Evolutionary conservation across 2,113 vertebrate genomes (phyloP).

Genomic region (Phaethornis superciliosus): DNA sequence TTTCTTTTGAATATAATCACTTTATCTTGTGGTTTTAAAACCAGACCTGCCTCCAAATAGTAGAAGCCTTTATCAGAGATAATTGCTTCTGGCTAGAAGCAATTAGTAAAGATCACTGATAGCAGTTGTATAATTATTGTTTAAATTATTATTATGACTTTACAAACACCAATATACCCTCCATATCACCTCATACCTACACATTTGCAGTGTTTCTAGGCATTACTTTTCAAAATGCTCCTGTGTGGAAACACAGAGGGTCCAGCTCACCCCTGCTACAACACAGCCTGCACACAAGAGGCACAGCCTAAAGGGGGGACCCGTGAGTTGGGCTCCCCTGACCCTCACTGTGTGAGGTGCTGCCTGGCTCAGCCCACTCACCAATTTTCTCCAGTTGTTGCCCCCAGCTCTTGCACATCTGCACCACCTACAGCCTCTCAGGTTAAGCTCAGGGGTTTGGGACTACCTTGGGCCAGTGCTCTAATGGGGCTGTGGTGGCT

Average conservation of each 20-base stretch:
- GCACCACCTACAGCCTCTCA: background rate
- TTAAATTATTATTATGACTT: background rate
- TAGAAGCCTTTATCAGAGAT: background rate
- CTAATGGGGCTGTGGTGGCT: rapidly evolving
- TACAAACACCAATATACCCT: background rate
- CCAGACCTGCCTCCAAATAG: background rate
- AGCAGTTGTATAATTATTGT: background rate
- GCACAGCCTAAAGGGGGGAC: background rate
- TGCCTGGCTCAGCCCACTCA: rapidly evolving
- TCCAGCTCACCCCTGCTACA: background rate
- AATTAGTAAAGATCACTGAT: background rate
- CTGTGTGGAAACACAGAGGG: background rate
- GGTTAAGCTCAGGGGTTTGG: background rate
- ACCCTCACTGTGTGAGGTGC: rapidly evolving
- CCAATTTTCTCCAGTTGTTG: background rate
- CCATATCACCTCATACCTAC: background rate
- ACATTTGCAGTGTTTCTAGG: rapidly evolving
- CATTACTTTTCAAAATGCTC: rapidly evolving
- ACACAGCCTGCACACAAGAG: background rate
- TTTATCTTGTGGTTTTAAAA: background rate
- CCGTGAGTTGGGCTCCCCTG: rapidly evolving
- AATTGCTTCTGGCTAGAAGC: background rate
- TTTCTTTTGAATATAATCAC: background rate
- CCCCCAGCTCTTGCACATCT: background rate
- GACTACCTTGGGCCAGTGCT: background rate